Evolutionary conservation across 2,797 vertebrate species (phyloP), one percentile per base, ranked within the genome.

Genomic region (Neomorphus geoffroyi): DNA sequence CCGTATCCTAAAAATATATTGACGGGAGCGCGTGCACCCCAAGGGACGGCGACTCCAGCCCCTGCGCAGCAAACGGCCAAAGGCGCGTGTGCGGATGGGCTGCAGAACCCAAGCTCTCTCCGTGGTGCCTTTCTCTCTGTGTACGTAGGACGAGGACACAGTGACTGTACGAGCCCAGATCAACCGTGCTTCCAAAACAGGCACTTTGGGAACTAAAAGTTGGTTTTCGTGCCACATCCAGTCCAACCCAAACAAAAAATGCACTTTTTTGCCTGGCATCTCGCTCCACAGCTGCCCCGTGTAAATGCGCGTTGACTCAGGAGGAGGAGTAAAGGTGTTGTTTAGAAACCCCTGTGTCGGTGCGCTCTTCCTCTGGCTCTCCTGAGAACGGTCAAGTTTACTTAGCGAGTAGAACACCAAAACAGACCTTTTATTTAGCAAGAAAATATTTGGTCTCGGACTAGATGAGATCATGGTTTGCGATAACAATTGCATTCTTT

Each of bases 61-160:
- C 58, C 28, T 1, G 5, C 0, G 0, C 1, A 1, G 12, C 4
- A 6, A 1, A 3, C 0, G 21, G 21, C 23, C 45, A 2, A 3
- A 9, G 45, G 2, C 21, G 1, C 1, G 6, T 2, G 48, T 12
- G 0, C 35, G 0, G 15, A 1, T 0, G 54, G 45, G 50, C 23
- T 18, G 18, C n/a, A 8, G 53, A 1, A 3, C 7, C 0, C 28
- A 1, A 2, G 46, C 24, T 33, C 19, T 13, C 46, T 6, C 33
- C 3, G n/a, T 23, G 4, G 50, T 2, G 1, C 67, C 37, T 11
- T 5, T 6, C 67, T 6, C 67, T 8, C 26, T 8, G 8, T 9
- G 2, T 2, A 12, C 4, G 0, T 3, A 6, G 5, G 2, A 26
- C 48, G 5, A 1, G 2, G 1, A 1, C 46, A 1, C 67, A 3